Base-by-base conservation (phyloP, 2,113 vertebrate species). In the Rhinoptilus africanus region DNA sequence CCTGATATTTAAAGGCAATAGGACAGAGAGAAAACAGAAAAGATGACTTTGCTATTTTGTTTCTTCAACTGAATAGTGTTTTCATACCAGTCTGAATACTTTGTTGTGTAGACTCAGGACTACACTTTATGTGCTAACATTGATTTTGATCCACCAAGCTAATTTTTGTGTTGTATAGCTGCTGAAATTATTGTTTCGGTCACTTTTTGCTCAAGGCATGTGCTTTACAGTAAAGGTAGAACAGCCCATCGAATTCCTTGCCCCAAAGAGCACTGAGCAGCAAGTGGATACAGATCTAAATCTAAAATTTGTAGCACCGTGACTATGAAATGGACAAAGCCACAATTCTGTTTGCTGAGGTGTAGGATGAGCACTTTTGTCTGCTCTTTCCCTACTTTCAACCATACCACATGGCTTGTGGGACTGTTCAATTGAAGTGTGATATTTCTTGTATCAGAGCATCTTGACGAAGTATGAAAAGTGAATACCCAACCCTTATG, bases 321-420 rank as follows among this genome's bases (percentile, higher is more conserved):
- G 43, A 23, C 45, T 81, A 4, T 63, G 54, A 71, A 53, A 45
- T 39, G 56, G 66, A 18, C 21, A 85, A 69, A 92, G 8, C 18
- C 41, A 22, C 3, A 4, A 14, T 19, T 56, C 51, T 43, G 9
- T 72, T 72, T 68, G 32, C 26, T 89, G 69, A 72, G 34, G 5
- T 41, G 12, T 64, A n/a, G 23, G 9, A 60, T 50, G 39, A 12
- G 10, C 14, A 8, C 26, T 66, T 95, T 47, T 30, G 18, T 82
- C 45, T 76, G 10, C 54, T 83, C 32, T 94, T 88, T 71, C 37
- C 14, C 18, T 14, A 12, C 51, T 86, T 77, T 28, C 9, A 62
- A 22, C 37, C 1, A 0, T 59, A 41, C 63, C 14, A 22, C 6
- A 10, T 12, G 80, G 32, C 12, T n/a, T 85, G 22, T 64, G 5